Evolutionary conservation across 30 jellyfish, hydroid and myxozoan species (phyloP).

Genomic region (Rhopilema esculentum): DNA sequence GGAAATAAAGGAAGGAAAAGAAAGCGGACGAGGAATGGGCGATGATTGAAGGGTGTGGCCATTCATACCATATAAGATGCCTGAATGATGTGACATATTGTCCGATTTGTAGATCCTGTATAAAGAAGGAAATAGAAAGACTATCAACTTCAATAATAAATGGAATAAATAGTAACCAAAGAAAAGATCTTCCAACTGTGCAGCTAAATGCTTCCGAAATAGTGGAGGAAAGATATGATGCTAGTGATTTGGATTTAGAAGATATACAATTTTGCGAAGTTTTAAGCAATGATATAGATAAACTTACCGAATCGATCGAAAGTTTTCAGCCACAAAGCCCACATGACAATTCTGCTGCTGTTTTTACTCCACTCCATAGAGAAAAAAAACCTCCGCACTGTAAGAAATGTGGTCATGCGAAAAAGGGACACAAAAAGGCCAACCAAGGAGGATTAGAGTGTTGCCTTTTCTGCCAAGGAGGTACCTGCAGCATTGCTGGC

Average conservation of each 20-base stretch:
- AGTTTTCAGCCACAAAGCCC: too few species aligned
- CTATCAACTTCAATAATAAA: background rate
- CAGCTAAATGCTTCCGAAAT: too few species aligned
- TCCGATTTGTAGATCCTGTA: background rate
- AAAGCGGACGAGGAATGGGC: background rate
- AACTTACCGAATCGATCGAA: too few species aligned
- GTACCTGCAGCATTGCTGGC: background rate
- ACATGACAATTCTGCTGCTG: too few species aligned
- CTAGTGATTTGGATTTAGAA: too few species aligned
- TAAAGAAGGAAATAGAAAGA: background rate
- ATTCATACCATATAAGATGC: background rate
- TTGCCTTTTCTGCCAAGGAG: slow-evolving; percentile 8
- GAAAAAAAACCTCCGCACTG: slow-evolving; percentile 1
- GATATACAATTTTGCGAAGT: too few species aligned
- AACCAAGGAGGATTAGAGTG: background rate
- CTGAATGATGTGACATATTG: background rate
- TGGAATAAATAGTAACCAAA: background rate
- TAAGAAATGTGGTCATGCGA: background rate
- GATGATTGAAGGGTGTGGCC: background rate
- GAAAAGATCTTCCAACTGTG: too few species aligned
- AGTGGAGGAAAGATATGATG: too few species aligned
- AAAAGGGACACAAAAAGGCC: too few species aligned
- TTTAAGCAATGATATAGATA: too few species aligned
- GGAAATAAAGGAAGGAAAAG: background rate
- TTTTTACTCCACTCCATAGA: background rate